Evolutionary conservation across 2,888 invertebrate species (phyloP), one percentile per base, ranked within the genome.

Genomic region (Merodon equestris): DNA sequence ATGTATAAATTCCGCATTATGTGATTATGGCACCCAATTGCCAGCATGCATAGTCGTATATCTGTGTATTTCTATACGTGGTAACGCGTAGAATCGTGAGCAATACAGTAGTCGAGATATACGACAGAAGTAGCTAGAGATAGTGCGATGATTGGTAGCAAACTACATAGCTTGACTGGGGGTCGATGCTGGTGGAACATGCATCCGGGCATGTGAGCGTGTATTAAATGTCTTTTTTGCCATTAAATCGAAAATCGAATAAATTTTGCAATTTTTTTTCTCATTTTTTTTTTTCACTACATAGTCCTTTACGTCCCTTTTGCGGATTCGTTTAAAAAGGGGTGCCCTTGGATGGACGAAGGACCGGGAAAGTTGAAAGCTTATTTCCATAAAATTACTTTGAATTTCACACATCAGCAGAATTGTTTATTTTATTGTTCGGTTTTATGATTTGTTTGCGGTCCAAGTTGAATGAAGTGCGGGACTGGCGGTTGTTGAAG

Each of bases 11-110:
- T 79, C 79, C 79, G 79, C 73, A 79, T 79, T 79, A 79, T 79
- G 70, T 79, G 74, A 79, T 79, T 79, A 79, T 79, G 74, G 74
- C 79, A 79, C 79, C 79, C 79, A 79, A 79, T 79, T 74, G 74
- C 79, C 74, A 79, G 68, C 38, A 63, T 56, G 45, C 67, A 63
- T 17, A 54, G 27, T 27, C 27, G 7, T 27, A 27, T 7, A 27
- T 27, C 27, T 27, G 7, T 27, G 27, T 27, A 27, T 7, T 4
- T 7, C 27, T 27, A 27, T 7, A 27, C 7, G 7, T 27, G 27
- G 2, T 4, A 4, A 27, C 7, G 27, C 27, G 7, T 27, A 27
- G 27, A n/a, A n/a, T n/a, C 36, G 50, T 63, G 51, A 70, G 70
- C 63, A 64, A 45, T 64, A 64, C 57, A 50, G 53, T n/a, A n/a